phyloP scores from a whole-genome alignment of 2,797 vertebrate genomes.

The Brachymystax lenok region DNA sequence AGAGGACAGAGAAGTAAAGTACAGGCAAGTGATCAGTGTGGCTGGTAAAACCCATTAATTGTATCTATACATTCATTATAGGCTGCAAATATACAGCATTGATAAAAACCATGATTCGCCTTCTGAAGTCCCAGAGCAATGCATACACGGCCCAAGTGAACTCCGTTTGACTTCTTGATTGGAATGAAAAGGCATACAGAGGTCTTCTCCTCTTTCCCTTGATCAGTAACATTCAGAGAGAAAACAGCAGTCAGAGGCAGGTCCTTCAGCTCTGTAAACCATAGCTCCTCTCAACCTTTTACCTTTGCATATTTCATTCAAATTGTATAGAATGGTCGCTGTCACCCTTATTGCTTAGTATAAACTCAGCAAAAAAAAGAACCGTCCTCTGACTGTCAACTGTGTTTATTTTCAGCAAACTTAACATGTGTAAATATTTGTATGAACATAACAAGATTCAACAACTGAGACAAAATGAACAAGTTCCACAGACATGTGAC shows the following conservation, averaged over 20 bases:
- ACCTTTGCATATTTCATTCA: not conserved
- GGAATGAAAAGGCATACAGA: conserved; percentile 23
- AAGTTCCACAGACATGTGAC: too few relatives aligned
- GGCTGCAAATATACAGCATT: not conserved
- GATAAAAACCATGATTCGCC: not conserved
- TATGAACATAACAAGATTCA: too few relatives aligned
- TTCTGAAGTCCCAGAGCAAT: not conserved
- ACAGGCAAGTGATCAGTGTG: not conserved
- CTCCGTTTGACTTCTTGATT: conserved; percentile 41
- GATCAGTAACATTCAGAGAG: conserved; percentile 11
- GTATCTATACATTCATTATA: not conserved
- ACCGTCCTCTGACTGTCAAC: too few relatives aligned
- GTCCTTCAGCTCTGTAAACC: not conserved
- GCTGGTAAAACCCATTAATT: not conserved
- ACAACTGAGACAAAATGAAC: too few relatives aligned
- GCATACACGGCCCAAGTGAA: not conserved
- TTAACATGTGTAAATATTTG: too few relatives aligned
- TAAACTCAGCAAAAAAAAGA: too few relatives aligned
- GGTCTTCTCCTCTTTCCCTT: conserved; percentile 24
- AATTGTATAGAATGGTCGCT: conserved; percentile 22
- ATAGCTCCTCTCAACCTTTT: not conserved
- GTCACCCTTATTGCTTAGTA: not conserved
- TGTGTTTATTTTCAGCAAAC: too few relatives aligned
- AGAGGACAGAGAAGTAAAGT: not conserved
- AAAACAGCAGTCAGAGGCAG: not conserved